A percentile compares a stretch with the other conserved stretches of the same genome.
phyloP scores from a whole-genome alignment of 35 echinoderm and acorn worm species.

The Acanthaster planci region DNA sequence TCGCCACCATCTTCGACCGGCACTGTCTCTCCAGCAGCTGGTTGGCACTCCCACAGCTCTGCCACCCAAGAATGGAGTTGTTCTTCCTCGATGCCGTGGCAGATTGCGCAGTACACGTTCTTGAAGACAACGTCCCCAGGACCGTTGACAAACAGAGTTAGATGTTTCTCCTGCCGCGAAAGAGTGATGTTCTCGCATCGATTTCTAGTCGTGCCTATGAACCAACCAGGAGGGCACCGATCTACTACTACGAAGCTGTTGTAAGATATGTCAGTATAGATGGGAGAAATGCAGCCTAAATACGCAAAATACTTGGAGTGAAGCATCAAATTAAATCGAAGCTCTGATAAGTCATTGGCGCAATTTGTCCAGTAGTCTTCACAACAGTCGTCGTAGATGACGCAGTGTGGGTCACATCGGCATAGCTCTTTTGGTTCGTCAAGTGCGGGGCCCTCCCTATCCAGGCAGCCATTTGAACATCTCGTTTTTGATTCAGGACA shows the following conservation, averaged over 20 bases:
- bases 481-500: not conserved
- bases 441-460: not conserved
- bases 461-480: not conserved
- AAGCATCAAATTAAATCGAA: not conserved
- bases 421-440: not conserved
- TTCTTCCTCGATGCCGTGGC: not conserved
- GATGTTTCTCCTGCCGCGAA: not conserved
- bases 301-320: not conserved
- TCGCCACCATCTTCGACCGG: not conserved
- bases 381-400: not conserved
- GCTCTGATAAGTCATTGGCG: not conserved
- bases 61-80: not conserved
- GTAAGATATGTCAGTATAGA: not conserved
- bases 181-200: not conserved
- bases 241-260: not conserved
- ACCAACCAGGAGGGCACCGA: not conserved
- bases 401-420: not conserved
- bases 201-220: not conserved
- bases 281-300: not conserved
- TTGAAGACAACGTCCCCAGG: not conserved
- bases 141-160: not conserved
- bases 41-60: not conserved
- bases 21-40: too few species aligned
- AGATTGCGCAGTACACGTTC: not conserved
- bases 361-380: conserved; percentile 7